These are phyloP conservation scores for Papilio demoleus DNA, from an alignment of 2,888 invertebrate genomes.

Conservation along the genomic window DNA sequence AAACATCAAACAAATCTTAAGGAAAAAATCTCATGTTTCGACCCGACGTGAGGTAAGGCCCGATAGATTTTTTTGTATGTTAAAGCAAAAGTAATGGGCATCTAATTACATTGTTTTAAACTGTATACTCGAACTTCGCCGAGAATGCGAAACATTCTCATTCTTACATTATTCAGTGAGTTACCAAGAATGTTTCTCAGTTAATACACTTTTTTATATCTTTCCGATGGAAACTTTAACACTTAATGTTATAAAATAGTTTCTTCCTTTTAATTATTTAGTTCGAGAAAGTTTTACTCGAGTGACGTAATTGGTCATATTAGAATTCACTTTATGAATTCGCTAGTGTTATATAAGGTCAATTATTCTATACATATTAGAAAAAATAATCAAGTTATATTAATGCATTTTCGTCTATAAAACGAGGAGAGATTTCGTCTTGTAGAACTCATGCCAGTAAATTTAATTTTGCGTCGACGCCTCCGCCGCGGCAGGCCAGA, in stretches of 20 bases:
- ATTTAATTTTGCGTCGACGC: constrained; percentile 28
- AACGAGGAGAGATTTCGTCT: not conserved
- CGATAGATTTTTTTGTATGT: not conserved
- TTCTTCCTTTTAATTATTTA: constrained; percentile 18
- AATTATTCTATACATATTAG: no score
- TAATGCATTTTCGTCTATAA: constrained; percentile 7
- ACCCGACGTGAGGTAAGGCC: no score
- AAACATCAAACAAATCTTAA: no score
- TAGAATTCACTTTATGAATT: no score
- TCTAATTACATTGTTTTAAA: constrained; percentile 15
- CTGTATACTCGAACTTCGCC: constrained; percentile 13
- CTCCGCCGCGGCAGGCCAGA: constrained; percentile 18
- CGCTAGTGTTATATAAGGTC: no score
- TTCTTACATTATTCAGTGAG: constrained; percentile 18
- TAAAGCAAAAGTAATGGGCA: not conserved
- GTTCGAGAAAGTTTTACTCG: constrained; percentile 1
- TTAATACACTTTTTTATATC: constrained; percentile 24
- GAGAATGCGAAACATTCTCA: constrained; percentile 3
- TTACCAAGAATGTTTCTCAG: constrained; percentile 11
- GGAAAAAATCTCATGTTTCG: no score
- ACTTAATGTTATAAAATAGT: constrained; percentile 20
- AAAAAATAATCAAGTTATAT: not conserved
- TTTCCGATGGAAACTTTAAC: constrained; percentile 22
- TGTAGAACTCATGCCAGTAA: constrained; percentile 3
- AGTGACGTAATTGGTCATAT: not conserved